Evolutionary conservation across 2,113 vertebrate species (phyloP), one percentile per base, ranked within the genome.

Genomic region (Fukomys damarensis): DNA sequence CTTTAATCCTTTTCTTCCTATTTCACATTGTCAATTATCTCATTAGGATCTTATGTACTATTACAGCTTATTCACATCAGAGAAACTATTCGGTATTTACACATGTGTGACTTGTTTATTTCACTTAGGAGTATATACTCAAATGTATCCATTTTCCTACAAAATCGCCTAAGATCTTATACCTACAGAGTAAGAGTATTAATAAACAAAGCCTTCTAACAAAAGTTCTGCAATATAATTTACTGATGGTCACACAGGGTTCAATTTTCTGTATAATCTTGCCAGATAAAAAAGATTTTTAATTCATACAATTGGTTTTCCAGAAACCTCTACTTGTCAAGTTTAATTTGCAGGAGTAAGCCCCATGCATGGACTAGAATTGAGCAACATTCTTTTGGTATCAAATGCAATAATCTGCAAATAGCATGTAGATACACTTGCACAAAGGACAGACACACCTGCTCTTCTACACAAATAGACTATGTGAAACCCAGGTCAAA

Each of bases 331-430:
- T 97, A 92, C 79, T 93, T 98, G 95, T 93, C 91, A 98, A 85
- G 43, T 95, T 94, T 26, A 52, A 97, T 93, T 93, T 56, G 97
- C 58, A 94, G n/a, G 32, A 94, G 43, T 96, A 97, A 98, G 98
- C 46, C 86, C 86, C 65, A 96, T 98, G 89, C 92, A 96, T 98
- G 97, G 93, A 96, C 97, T 98, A 98, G 97, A 97, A 98, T 83
- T 97, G 95, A 98, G 95, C 94, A 92, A 76, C 17, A 84, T 86
- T 65, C 94, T 93, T 84, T 83, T 59, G 13, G 93, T 56, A 97
- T 46, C 79, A 94, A 97, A 63, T 72, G 83, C 91, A 93, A 65
- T 0, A 35, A 91, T 94, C 70, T 97, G 87, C 94, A 96, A 43
- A 95, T 43, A 96, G 84, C 81, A 91, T 61, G 91, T 14, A 30